phyloP scores from a whole-genome alignment of 92 coral and sea anemone genomes.

The Porites evermanni region DNA sequence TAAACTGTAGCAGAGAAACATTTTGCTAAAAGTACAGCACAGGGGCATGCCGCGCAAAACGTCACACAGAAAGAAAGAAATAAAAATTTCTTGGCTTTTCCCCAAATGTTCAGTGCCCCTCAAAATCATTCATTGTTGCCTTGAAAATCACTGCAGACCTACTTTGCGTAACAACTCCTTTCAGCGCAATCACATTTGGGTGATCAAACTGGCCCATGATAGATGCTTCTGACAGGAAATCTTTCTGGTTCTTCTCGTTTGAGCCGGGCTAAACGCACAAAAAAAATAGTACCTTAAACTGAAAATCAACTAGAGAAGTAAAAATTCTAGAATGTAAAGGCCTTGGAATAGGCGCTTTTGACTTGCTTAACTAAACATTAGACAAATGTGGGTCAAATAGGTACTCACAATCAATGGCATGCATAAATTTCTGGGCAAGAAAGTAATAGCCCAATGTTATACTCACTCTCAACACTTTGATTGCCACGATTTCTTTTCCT shows the following conservation, averaged over 20 bases:
- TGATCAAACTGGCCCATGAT: constrained; percentile 79
- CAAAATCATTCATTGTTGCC: not conserved
- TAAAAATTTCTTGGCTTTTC: too few relatives aligned
- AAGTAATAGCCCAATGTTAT: too few relatives aligned
- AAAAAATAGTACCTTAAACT: not conserved
- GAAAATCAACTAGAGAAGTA: too few relatives aligned
- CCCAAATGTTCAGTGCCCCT: not conserved
- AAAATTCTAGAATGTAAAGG: too few relatives aligned
- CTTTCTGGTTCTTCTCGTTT: constrained; percentile 61
- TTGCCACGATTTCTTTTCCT: constrained; percentile 72
- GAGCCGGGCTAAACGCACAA: constrained; percentile 54
- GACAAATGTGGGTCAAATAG: too few relatives aligned
- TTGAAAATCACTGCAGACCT: not conserved
- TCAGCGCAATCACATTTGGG: constrained; percentile 68
- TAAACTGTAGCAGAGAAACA: too few relatives aligned
- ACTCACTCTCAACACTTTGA: constrained; percentile 85
- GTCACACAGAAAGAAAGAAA: too few relatives aligned
- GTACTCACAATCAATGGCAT: not conserved
- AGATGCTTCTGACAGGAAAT: constrained; percentile 78
- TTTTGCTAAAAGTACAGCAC: too few relatives aligned
- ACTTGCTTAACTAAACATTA: too few relatives aligned
- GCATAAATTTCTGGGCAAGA: too few relatives aligned
- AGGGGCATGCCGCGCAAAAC: too few relatives aligned
- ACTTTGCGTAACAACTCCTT: constrained; percentile 77
- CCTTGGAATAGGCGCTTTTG: too few relatives aligned